Conservation (phyloP, 2,113 vertebrate species). For the Toxostoma redivivum region DNA sequence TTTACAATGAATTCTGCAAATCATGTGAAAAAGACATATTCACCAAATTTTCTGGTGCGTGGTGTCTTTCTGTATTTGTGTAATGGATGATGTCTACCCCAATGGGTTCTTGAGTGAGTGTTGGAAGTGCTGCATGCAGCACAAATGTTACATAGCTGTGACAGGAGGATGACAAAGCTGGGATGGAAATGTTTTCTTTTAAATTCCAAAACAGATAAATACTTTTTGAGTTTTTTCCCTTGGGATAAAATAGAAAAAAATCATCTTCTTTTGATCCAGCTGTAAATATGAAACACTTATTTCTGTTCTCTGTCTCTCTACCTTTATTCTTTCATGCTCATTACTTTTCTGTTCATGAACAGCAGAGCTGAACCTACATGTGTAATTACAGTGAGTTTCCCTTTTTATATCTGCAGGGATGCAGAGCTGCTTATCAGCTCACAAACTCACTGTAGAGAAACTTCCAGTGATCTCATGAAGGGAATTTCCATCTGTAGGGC, state of each 20-base stretch:
- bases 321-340: background rate
- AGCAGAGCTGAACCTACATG: background rate
- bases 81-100: background rate
- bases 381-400: background rate
- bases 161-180: background rate
- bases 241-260: background rate
- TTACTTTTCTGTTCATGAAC: background rate
- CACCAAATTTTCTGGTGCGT: background rate
- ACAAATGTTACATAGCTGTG: background rate
- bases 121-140: background rate
- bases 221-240: rapidly evolving
- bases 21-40: background rate
- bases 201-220: background rate
- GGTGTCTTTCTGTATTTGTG: background rate
- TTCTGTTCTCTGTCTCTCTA: background rate
- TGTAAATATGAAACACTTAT: background rate
- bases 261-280: background rate
- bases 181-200: background rate
- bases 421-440: background rate
- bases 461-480: background rate
- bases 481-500: background rate
- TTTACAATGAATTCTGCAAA: background rate
- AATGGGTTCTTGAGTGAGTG: background rate
- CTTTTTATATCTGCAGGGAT: background rate
- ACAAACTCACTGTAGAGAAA: background rate